Base-by-base conservation (phyloP, 2,113 vertebrate genomes). In the Glaucomys volans region DNA sequence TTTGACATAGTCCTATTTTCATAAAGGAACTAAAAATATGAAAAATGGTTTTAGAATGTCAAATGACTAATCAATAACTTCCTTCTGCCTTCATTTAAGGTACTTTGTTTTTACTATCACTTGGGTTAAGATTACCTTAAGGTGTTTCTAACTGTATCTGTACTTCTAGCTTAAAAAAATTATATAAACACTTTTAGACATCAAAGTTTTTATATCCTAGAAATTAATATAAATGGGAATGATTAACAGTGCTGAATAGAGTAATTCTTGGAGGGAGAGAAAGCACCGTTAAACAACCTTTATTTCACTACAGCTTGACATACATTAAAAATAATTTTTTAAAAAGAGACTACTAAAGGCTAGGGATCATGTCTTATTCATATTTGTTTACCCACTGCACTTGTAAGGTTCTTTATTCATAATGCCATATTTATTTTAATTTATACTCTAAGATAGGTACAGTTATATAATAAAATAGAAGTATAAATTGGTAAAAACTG, bases 191-290 rank as follows among this genome's bases (percentile, higher is more conserved):
- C 14, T 62, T 85, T 91, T 54, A 91, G 59, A 81, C 14, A 80
- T 62, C 74, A 89, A 40, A 87, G 24, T 83, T 96, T 67, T 90
- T 79, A 52, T 72, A 91, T 26, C 32, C 37, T 82, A 85, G 50
- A 83, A 71, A 74, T 84, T 91, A 40, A 35, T 40, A 71, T 72
- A 71, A 86, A 77, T 74, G 24, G 2, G 4, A 37, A 92, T 81
- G n/a, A 87, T 74, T 87, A 82, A 94, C 7, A 97, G n/a, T 64
- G n/a, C 22, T 54, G 66, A 71, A 16, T 80, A 91, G 57, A 97
- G 95, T 54, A 80, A 72, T 90, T 8, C 72, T 85, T 86, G 72
- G 35, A 62, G 47, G 20, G 26, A 47, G 74, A 91, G 20, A 90
- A 32, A 83, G 9, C 20, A 94, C 6, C 22, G 93, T 84, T 67